Evolutionary conservation across 1,140 invertebrate species (phyloP), one percentile per base, ranked within the genome.

Genomic region (Lordiphosa collinella): DNA sequence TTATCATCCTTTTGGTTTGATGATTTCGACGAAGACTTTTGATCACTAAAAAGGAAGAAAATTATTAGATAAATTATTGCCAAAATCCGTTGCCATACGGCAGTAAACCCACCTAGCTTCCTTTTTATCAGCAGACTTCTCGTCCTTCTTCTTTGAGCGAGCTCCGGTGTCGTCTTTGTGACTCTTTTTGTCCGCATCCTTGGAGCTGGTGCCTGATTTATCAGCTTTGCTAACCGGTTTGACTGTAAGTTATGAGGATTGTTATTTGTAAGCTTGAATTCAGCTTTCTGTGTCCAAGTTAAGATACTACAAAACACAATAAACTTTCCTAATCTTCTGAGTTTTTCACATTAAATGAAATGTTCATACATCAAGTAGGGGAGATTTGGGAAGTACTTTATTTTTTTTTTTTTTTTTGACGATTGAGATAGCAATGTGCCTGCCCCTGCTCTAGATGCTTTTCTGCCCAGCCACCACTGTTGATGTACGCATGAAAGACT

Each of bases 1-100:
- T 89, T 89, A 52, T 88, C 87, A 60, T 89, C 87, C 65, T 88
- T 89, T 63, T 64, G 69, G 12, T 54, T 71, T 6, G 71, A 71
- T 36, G 72, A 73, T 50, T 87, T 87, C 25, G 71, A 60, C n/a
- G 51, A 40, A 32, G 51, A 58, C 54, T 87, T 87, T 57, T 61
- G 73, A 47, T 87, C 84, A 44, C 82, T 86, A 14, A 0, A 25
- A 41, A 31, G 29, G 16, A 37, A 41, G 1, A 16, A 35, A 41
- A 25, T 31, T 7, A 10, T 32, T 8, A 25, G 9, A 9, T 0
- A n/a, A 36, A 1, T 3, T 3, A 11, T 36, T 2, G 5, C 5
- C 6, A 25, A 25, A 7, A 11, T 3, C 1, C 16, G 3, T 18
- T 18, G 16, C 4, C 16, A 22, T 22, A 1, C 18, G 1, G 3